phyloP scores from a whole-genome alignment of 2,888 invertebrate genomes.

The Saturnia japonica region DNA sequence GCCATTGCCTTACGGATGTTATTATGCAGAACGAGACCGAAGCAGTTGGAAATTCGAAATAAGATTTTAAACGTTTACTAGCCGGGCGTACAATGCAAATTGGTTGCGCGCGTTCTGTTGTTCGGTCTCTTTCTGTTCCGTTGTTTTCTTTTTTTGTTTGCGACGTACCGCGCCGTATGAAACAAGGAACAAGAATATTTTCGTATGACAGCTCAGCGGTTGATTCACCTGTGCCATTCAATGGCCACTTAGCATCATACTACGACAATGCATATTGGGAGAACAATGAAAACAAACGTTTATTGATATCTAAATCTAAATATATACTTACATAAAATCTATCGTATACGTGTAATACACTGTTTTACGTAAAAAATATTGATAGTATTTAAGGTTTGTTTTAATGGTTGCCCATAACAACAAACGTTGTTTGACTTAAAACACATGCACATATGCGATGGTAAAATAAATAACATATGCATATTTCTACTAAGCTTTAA shows the following conservation, averaged over 20 bases:
- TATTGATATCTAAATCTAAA: slow-evolving; percentile 28
- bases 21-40: slow-evolving; percentile 79
- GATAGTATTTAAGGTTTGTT: not conserved
- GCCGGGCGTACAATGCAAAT: slow-evolving; percentile 76
- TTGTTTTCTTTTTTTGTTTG: slow-evolving; percentile 59
- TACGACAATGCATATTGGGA: slow-evolving; percentile 47
- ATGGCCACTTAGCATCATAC: slow-evolving; percentile 54
- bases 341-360: slow-evolving; percentile 3
- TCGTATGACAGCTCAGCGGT: slow-evolving; percentile 51
- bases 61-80: slow-evolving; percentile 80
- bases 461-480: not conserved
- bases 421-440: not conserved
- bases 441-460: not conserved
- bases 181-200: slow-evolving; percentile 60
- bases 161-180: slow-evolving; percentile 48
- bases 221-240: slow-evolving; percentile 52
- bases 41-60: slow-evolving; percentile 74
- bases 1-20: slow-evolving; percentile 80
- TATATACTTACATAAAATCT: slow-evolving; percentile 11
- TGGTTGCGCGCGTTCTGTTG: slow-evolving; percentile 71
- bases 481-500: too few species aligned
- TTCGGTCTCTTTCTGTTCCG: slow-evolving; percentile 67
- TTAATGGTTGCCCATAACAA: not conserved
- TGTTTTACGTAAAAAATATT: slow-evolving; percentile 7
- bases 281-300: slow-evolving; percentile 44